Evolutionary conservation across 2,113 vertebrate species (phyloP).

Genomic region (Sardina pilchardus): DNA sequence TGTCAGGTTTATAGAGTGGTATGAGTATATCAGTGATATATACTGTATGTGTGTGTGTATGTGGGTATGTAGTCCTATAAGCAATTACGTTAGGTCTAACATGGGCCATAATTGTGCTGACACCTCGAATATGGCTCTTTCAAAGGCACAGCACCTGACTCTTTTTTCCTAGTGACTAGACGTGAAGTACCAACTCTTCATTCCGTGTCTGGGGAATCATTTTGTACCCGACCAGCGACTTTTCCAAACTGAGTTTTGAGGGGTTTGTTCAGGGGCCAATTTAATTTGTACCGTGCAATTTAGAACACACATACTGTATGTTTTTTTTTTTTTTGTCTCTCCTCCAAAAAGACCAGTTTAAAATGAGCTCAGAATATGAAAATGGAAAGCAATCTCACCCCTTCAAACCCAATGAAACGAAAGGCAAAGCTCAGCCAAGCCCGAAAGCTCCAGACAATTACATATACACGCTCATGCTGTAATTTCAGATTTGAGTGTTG

Average conservation of each 20-base stretch:
- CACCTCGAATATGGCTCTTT: background rate
- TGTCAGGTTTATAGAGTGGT: background rate
- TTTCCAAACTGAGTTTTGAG: conserved; percentile 22
- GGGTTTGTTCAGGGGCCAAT: conserved; percentile 1
- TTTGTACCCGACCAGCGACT: background rate
- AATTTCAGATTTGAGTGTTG: background rate
- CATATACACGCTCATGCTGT: background rate
- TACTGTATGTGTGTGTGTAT: background rate
- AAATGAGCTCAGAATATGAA: conserved; percentile 29
- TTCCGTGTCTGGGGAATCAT: background rate
- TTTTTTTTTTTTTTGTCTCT: conserved; percentile 23
- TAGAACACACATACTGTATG: background rate
- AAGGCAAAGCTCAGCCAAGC: conserved; percentile 16
- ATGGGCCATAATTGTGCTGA: background rate
- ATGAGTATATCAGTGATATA: background rate
- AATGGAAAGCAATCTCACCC: conserved; percentile 35
- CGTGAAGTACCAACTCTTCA: background rate
- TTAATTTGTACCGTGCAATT: conserved; percentile 26
- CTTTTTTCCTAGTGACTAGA: background rate
- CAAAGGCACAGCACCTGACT: background rate
- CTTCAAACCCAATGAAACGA: conserved; percentile 26
- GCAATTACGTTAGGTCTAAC: background rate
- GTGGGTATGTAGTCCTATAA: background rate
- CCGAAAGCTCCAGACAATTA: conserved; percentile 28
- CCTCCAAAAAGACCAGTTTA: conserved; percentile 21